A percentile compares a stretch with the other conserved stretches of the same genome.
Conservation (phyloP, 2,113 vertebrate genomes). For the Semnornis frantzii region DNA sequence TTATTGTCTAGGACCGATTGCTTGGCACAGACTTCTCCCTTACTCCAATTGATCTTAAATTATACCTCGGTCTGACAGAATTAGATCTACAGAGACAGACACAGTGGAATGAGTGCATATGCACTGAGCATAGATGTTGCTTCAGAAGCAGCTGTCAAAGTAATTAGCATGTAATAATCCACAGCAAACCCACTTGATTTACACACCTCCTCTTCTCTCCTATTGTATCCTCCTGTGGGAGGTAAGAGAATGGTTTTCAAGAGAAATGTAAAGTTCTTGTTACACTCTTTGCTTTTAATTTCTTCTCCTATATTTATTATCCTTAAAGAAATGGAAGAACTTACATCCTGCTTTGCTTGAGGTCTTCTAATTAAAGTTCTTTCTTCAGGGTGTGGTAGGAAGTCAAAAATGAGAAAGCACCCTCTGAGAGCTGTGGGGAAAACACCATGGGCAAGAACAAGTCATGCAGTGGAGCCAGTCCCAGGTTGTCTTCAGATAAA, state of each 20-base stretch:
- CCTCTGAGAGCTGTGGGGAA: not conserved
- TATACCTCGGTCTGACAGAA: constrained; percentile 38
- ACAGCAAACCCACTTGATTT: constrained; percentile 8
- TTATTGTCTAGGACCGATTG: not conserved
- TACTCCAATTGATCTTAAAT: not conserved
- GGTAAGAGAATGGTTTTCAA: not conserved
- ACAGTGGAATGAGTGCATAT: not conserved
- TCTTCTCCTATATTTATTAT: constrained; percentile 15
- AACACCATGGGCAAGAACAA: not conserved
- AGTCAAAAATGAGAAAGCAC: not conserved
- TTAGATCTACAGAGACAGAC: constrained; percentile 15
- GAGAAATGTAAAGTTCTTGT: not conserved
- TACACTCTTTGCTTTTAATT: not conserved
- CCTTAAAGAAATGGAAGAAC: not conserved
- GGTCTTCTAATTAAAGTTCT: constrained; percentile 25
- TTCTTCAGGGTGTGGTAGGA: constrained; percentile 13
- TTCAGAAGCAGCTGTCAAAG: constrained; percentile 50
- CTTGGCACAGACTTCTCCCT: not conserved
- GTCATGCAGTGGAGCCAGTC: not conserved
- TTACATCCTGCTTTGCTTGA: not conserved
- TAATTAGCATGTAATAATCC: constrained; percentile 50
- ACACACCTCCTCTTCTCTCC: not conserved
- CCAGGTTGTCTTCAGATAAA: not conserved
- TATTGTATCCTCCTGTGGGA: not conserved
- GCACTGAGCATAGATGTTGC: not conserved